Evolutionary conservation across 30 jellyfish, hydroid and myxozoan species (phyloP).

Genomic region (Turritopsis rubra): DNA sequence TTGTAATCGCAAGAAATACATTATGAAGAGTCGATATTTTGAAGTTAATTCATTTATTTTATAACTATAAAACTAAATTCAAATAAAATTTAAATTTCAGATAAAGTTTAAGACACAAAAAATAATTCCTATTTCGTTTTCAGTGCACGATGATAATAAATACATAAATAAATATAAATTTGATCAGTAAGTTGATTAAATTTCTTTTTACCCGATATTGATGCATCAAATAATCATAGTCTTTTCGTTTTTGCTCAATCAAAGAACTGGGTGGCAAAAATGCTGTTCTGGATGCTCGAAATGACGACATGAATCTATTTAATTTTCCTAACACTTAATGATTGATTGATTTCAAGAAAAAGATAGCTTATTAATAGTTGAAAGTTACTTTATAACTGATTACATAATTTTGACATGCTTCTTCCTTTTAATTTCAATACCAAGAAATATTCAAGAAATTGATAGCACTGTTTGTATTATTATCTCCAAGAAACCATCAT

Average conservation of each 20-base stretch:
- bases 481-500: neutral
- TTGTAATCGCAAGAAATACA: too few species aligned
- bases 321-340: neutral
- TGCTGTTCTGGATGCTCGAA: slow-evolving; percentile 26
- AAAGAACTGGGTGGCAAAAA: slow-evolving; percentile 59
- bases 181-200: neutral
- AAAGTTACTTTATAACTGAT: too few species aligned
- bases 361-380: too few species aligned
- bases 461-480: neutral
- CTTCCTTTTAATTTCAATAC: neutral
- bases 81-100: neutral
- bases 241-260: slow-evolving; percentile 77
- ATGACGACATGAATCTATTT: neutral
- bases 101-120: neutral
- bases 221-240: slow-evolving; percentile 66
- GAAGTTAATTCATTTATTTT: too few species aligned
- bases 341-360: neutral
- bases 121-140: slow-evolving; percentile 31
- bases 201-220: slow-evolving; percentile 53
- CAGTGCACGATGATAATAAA: neutral
- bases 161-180: neutral
- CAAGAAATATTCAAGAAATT: neutral
- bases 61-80: neutral
- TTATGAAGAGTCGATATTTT: too few species aligned
- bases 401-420: neutral